A percentile compares a stretch with the other conserved stretches of the same genome.
Evolutionary conservation across 2,888 invertebrate genomes (phyloP).

Genomic region (Tinea semifulvella): DNA sequence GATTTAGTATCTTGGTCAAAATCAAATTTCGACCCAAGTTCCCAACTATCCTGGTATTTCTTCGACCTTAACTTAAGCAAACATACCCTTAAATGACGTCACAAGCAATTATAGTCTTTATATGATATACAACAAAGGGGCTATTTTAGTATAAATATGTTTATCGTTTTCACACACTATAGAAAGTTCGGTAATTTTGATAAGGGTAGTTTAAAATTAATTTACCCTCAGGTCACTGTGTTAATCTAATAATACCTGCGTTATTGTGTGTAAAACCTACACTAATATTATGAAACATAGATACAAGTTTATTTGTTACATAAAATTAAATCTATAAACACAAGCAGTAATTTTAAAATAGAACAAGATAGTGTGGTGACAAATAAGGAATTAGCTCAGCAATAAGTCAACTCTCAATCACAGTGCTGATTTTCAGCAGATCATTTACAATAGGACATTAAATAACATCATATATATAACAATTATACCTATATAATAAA

Average conservation of each 20-base stretch:
- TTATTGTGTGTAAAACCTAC: background rate
- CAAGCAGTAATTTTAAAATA: too few relatives aligned
- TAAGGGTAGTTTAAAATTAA: slow-evolving; percentile 8
- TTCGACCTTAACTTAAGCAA: slow-evolving; percentile 1
- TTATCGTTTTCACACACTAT: slow-evolving; percentile 1
- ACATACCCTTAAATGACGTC: background rate
- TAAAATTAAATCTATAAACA: too few relatives aligned
- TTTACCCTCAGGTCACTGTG: background rate
- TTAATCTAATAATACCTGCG: background rate
- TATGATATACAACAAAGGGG: background rate
- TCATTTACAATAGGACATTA: too few relatives aligned
- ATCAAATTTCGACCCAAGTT: too few relatives aligned
- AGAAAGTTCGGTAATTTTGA: background rate
- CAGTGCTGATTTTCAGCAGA: too few relatives aligned
- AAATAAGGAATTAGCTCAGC: too few relatives aligned
- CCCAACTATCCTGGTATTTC: background rate
- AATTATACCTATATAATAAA: too few relatives aligned
- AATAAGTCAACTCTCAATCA: too few relatives aligned
- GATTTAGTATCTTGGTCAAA: too few relatives aligned
- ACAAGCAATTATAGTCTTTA: background rate
- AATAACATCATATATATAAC: too few relatives aligned
- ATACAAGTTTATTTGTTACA: too few relatives aligned
- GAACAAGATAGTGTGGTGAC: too few relatives aligned
- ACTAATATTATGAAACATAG: background rate
- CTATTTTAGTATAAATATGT: background rate